Conservation (phyloP, 2,888 invertebrate genomes). For the Dorcus hopei region DNA sequence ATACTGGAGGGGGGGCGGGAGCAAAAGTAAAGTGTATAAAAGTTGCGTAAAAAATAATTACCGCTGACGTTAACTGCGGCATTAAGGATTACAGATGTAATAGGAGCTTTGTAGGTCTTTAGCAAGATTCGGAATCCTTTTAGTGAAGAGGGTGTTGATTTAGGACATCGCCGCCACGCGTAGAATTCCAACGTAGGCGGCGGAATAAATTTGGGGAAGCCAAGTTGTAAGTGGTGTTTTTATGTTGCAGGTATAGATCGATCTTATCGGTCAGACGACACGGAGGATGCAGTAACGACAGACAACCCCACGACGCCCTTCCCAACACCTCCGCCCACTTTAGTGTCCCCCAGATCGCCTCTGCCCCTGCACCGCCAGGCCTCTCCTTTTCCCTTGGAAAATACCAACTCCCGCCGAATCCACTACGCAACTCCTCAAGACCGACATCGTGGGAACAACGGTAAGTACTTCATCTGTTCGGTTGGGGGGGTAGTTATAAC, state of each 20-base stretch:
- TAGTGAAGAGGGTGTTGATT: slow-evolving; percentile 1
- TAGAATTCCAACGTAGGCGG: neutral
- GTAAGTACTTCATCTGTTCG: slow-evolving; percentile 32
- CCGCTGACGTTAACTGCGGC: slow-evolving; percentile 23
- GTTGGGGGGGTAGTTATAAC: neutral
- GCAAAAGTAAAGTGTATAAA: neutral
- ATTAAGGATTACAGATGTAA: slow-evolving; percentile 17
- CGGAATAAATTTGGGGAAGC: neutral
- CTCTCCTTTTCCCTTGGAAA: slow-evolving; percentile 69
- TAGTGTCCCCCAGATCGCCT: slow-evolving; percentile 53
- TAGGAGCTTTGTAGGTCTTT: slow-evolving; percentile 7
- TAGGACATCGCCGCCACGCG: neutral
- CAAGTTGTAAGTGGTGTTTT: neutral
- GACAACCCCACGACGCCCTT: slow-evolving; percentile 57
- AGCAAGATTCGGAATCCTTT: slow-evolving; percentile 5
- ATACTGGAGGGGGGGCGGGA: too few species aligned
- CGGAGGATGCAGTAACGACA: slow-evolving; percentile 57
- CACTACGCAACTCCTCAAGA: slow-evolving; percentile 52
- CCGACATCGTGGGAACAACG: slow-evolving; percentile 46
- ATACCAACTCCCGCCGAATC: slow-evolving; percentile 60
- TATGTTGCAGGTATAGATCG: slow-evolving; percentile 62
- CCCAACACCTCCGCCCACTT: slow-evolving; percentile 54
- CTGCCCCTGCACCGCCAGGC: slow-evolving; percentile 65
- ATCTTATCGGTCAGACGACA: slow-evolving; percentile 72
- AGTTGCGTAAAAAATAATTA: slow-evolving; percentile 28